These are phyloP conservation scores for Ischnus inquisitorius DNA, from an alignment of 2,888 invertebrate species.

Conservation along the genomic window DNA sequence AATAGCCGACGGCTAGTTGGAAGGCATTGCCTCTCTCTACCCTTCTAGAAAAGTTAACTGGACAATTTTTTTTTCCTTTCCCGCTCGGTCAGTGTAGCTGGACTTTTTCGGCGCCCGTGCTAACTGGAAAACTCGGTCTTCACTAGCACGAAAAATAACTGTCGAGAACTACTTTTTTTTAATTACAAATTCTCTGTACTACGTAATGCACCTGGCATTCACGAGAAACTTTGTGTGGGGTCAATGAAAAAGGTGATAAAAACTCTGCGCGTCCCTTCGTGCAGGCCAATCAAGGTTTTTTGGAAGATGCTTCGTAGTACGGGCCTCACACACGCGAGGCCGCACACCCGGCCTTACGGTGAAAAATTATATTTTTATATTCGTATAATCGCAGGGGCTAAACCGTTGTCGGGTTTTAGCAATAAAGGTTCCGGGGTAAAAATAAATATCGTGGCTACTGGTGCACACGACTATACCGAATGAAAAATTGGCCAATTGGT, in stretches of 20 bases:
- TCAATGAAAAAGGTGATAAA: conserved; percentile 37
- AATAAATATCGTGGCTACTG: not conserved
- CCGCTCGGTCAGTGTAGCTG: conserved; percentile 40
- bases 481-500: not conserved
- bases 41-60: conserved; percentile 62
- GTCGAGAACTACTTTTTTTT: not conserved
- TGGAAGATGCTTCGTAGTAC: conserved; percentile 52
- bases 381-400: conserved; percentile 73
- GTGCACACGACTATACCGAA: conserved; percentile 5
- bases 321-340: conserved; percentile 73
- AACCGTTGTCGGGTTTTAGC: conserved; percentile 44
- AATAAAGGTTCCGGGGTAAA: conserved; percentile 13
- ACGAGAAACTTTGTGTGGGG: conserved; percentile 10
- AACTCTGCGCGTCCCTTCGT: conserved; percentile 32
- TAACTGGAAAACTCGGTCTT: conserved; percentile 51
- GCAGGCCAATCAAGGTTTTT: conserved; percentile 59
- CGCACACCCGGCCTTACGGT: conserved; percentile 75
- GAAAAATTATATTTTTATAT: conserved; percentile 81
- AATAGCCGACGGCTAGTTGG: conserved; percentile 21
- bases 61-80: conserved; percentile 65
- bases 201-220: not conserved
- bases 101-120: conserved; percentile 11
- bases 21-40: not conserved
- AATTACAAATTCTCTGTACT: not conserved
- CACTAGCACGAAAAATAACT: not conserved